These are phyloP conservation scores for Drosophila ananassae DNA, from an alignment of 1,140 invertebrate genomes.

Conservation along the genomic window DNA sequence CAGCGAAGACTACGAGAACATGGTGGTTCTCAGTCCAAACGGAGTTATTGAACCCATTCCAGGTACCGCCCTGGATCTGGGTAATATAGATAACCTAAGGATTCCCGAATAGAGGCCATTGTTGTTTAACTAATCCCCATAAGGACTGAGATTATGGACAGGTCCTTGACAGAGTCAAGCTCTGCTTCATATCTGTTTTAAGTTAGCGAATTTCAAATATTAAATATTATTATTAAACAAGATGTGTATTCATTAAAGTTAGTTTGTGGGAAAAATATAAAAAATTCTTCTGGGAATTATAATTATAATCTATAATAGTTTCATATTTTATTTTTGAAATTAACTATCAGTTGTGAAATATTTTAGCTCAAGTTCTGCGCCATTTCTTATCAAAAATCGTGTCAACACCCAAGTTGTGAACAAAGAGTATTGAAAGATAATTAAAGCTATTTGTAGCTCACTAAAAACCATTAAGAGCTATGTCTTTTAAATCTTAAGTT, in stretches of 20 bases:
- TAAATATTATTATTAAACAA: background rate
- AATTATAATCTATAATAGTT: too few relatives aligned
- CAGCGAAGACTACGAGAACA: slow-evolving; percentile 37
- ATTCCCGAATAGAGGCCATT: slow-evolving; percentile 17
- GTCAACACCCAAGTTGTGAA: slow-evolving; percentile 10
- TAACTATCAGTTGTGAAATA: background rate
- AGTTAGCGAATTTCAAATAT: background rate
- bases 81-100: slow-evolving; percentile 56
- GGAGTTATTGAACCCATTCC: slow-evolving; percentile 50
- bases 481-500: too few relatives aligned
- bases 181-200: slow-evolving; percentile 1
- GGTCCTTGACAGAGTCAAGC: background rate
- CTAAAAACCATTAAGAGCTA: background rate
- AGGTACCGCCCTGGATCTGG: slow-evolving; percentile 46
- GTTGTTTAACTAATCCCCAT: background rate
- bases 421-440: slow-evolving; percentile 1
- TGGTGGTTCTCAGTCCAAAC: slow-evolving; percentile 17
- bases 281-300: too few relatives aligned
- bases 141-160: slow-evolving; percentile 24
- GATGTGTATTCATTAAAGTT: too few relatives aligned
- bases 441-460: background rate
- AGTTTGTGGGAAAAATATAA: too few relatives aligned
- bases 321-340: too few relatives aligned
- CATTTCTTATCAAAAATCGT: slow-evolving; percentile 21
- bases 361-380: background rate